A percentile compares a stretch with the other conserved stretches of the same genome.
phyloP scores from a whole-genome alignment of 2,113 vertebrate genomes.

The Trogon melanurus region DNA sequence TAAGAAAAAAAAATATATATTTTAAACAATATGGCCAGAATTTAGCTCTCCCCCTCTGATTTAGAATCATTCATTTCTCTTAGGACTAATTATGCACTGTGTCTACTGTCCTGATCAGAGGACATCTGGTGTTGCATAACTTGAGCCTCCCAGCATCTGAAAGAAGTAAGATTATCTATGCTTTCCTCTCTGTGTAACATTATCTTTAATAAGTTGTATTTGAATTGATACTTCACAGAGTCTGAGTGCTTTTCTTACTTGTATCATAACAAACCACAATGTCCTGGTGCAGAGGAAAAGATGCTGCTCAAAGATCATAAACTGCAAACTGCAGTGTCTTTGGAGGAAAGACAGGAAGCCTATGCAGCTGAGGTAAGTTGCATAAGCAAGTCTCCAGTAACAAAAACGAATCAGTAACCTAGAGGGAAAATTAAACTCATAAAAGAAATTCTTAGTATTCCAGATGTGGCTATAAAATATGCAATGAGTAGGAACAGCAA shows the following conservation, averaged over 20 bases:
- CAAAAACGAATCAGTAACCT: neutral
- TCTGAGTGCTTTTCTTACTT: neutral
- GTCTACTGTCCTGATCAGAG: neutral
- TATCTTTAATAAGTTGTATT: neutral
- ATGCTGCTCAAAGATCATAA: neutral
- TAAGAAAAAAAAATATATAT: neutral
- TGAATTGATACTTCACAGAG: neutral
- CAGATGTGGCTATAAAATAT: neutral
- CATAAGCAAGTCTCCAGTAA: neutral
- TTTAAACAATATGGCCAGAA: neutral
- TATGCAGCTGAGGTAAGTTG: neutral
- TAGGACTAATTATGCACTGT: neutral
- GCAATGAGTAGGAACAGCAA: neutral
- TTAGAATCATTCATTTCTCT: neutral
- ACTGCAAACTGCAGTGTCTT: neutral
- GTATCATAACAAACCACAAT: neutral
- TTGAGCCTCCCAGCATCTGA: neutral
- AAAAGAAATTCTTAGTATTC: neutral
- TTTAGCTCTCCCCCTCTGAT: neutral
- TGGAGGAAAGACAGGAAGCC: neutral
- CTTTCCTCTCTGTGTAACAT: neutral
- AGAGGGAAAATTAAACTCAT: neutral
- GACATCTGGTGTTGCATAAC: neutral
- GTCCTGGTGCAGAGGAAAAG: neutral
- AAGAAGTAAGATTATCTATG: neutral